phyloP scores from a whole-genome alignment of 2,797 vertebrate species.

The Scolopax rusticola region DNA sequence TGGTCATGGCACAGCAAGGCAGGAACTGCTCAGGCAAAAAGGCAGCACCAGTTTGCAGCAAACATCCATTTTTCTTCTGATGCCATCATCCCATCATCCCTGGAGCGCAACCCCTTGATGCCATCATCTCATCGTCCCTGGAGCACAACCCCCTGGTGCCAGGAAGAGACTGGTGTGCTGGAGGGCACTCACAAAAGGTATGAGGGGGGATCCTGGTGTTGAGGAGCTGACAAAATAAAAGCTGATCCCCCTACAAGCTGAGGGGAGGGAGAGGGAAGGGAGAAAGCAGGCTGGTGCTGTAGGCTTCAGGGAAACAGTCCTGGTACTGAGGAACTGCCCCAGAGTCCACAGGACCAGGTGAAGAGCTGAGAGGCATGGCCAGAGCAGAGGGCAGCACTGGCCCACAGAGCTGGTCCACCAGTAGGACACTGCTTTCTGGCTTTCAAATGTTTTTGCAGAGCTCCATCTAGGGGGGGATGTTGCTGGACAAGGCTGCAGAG shows the following conservation, averaged over 20 bases:
- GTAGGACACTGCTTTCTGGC: background rate
- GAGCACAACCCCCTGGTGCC: background rate
- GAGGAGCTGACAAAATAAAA: background rate
- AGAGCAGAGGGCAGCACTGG: background rate
- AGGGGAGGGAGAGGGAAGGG: background rate
- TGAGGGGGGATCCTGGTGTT: fast-evolving
- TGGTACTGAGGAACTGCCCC: background rate
- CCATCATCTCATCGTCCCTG: no score
- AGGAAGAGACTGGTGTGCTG: background rate
- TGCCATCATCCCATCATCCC: background rate
- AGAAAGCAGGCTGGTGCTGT: background rate
- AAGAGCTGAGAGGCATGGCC: background rate
- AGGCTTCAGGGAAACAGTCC: background rate
- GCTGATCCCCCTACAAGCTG: background rate
- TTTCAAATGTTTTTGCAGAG: conserved; percentile 49
- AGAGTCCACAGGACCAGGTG: background rate
- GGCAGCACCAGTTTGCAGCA: background rate
- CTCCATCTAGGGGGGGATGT: conserved; percentile 63
- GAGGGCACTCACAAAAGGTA: background rate
- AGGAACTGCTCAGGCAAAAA: background rate
- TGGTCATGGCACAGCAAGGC: background rate
- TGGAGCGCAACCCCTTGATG: background rate
- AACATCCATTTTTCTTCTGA: background rate
- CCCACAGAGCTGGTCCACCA: background rate
- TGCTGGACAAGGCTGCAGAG: conserved; percentile 7